Conservation (phyloP, 1,140 invertebrate species). For the Spodoptera frugiperda region DNA sequence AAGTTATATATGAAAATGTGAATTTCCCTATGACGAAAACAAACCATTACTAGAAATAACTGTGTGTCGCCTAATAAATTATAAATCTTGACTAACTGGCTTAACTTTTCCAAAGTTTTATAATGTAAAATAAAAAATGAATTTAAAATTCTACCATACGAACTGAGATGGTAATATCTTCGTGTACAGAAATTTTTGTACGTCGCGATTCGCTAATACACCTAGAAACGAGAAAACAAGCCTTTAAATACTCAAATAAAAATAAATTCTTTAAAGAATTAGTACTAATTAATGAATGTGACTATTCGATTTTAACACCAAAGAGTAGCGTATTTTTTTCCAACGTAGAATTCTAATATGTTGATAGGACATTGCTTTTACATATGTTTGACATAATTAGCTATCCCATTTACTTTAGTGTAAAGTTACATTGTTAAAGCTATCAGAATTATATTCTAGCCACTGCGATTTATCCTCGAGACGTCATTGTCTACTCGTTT, state of each 20-base stretch:
- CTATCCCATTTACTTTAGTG: background rate
- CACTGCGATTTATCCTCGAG: background rate
- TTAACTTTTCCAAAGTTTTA: constrained; percentile 28
- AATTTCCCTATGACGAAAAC: constrained; percentile 55
- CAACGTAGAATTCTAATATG: constrained; percentile 15
- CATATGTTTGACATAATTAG: constrained; percentile 22
- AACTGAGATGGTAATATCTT: constrained; percentile 20
- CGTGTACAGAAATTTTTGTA: constrained; percentile 25
- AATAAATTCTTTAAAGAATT: constrained; percentile 5
- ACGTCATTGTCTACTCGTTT: constrained; percentile 46
- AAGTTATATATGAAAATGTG: constrained; percentile 42
- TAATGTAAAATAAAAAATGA: constrained; percentile 40
- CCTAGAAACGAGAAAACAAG: constrained; percentile 46
- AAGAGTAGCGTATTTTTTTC: constrained; percentile 3
- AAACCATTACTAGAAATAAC: constrained; percentile 52
- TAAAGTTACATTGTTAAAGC: constrained; percentile 16
- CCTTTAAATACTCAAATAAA: constrained; percentile 25
- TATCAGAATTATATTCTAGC: constrained; percentile 5
- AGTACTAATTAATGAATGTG: background rate
- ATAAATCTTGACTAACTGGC: constrained; percentile 42
- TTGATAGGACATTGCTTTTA: background rate
- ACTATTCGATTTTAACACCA: background rate
- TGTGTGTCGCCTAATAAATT: constrained; percentile 51
- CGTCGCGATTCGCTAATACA: constrained; percentile 29
- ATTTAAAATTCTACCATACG: constrained; percentile 30